A percentile compares a stretch with the other conserved stretches of the same genome.
These are phyloP conservation scores for Platichthys stellatus DNA, from an alignment of 2,113 vertebrate genomes.

Conservation along the genomic window DNA sequence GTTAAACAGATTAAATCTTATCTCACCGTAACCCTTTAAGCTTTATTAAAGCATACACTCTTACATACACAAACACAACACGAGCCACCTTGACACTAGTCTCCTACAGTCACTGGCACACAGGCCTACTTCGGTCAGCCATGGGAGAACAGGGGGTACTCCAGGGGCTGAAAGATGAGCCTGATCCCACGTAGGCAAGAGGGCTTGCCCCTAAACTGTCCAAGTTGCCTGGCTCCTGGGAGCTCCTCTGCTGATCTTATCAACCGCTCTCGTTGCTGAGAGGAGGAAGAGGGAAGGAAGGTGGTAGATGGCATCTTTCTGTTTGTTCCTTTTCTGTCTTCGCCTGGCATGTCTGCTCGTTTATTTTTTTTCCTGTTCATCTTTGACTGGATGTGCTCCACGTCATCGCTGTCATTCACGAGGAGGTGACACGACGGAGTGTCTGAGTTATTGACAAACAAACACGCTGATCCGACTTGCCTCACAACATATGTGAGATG, in stretches of 20 bases:
- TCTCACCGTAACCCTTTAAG: background rate
- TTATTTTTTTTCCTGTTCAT: slow-evolving; percentile 42
- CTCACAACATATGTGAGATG: slow-evolving; percentile 9
- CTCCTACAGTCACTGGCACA: slow-evolving; percentile 2
- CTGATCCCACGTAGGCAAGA: slow-evolving; percentile 64
- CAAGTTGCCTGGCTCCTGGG: slow-evolving; percentile 32
- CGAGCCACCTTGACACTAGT: background rate
- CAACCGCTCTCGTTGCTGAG: slow-evolving; percentile 38
- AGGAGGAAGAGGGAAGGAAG: slow-evolving; percentile 62
- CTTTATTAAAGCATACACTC: no score
- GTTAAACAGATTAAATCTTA: background rate
- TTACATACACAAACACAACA: no score
- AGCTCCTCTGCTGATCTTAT: slow-evolving; percentile 69
- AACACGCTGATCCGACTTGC: slow-evolving; percentile 29
- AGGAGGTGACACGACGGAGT: slow-evolving; percentile 27
- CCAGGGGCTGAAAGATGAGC: slow-evolving; percentile 53
- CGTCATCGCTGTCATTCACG: slow-evolving; percentile 30
- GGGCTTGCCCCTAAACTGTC: slow-evolving; percentile 62
- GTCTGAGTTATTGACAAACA: slow-evolving; percentile 29
- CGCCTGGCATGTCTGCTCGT: slow-evolving; percentile 32
- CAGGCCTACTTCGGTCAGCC: background rate
- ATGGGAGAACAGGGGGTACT: slow-evolving; percentile 7
- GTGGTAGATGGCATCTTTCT: slow-evolving; percentile 55
- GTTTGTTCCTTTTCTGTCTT: slow-evolving; percentile 52
- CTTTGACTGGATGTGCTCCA: slow-evolving; percentile 26